Evolutionary conservation across 1,140 invertebrate species (phyloP), one percentile per base, ranked within the genome.

Genomic region (Pseudomyrmex cubaensis): DNA sequence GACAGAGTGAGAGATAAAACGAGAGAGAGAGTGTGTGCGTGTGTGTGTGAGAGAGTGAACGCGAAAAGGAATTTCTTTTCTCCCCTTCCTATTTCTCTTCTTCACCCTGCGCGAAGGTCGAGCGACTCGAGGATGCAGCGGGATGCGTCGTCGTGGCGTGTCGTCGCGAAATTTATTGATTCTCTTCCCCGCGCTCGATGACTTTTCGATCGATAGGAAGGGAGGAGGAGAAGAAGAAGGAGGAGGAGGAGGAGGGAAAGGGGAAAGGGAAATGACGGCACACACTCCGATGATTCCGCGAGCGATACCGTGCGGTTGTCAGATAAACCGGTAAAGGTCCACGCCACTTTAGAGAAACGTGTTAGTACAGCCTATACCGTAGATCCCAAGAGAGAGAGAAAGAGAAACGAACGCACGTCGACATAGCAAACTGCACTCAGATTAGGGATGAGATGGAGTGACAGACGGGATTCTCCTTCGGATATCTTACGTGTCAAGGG

Each of bases 131-230:
- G 4, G n/a, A 72, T 25, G 35, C 76, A n/a, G 13, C 17, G 44
- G 72, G 22, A 54, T 3, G 22, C 13, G 15, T 22, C 15, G 69
- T 20, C 46, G 10, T 15, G 35, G 20, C 12, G 22, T 13, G 8
- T 54, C 66, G 75, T 76, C 57, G 70, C 66, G 59, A 50, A 83
- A 89, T 90, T 83, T 90, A 90, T 90, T 88, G 89, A 90, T 90
- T 35, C 35, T 35, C 84, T 84, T 86, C 74, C 67, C 59, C 44
- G 66, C 66, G 35, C 35, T 35, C 35, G 20, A 9, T 20, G 25
- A 64, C 61, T 35, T 4, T 35, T 25, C 66, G 46, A 48, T 72
- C 64, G 50, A 69, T 69, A 52, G 3, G 20, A 0, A 15, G 35
- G 0, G 50, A n/a, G 15, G 15, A 25, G 66, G 1, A 35, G 35